Evolutionary conservation across 2,888 invertebrate species (phyloP).

Genomic region (Amphipoea lucens): DNA sequence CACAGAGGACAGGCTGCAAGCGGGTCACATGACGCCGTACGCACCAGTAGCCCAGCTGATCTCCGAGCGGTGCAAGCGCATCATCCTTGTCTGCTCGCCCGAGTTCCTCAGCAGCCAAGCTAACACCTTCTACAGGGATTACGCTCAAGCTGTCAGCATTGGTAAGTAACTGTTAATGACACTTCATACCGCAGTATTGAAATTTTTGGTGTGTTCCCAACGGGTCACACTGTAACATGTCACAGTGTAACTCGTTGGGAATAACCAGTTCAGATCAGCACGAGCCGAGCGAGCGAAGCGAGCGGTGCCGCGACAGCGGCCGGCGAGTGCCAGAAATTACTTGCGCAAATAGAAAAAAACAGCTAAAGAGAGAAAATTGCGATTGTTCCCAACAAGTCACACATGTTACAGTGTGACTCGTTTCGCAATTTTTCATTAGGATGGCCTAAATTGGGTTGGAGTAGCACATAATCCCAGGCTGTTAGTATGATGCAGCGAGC

Average conservation of each 20-base stretch:
- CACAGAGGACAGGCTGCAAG: slow-evolving; percentile 93
- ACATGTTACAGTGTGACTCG: no score
- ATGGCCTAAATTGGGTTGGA: not conserved
- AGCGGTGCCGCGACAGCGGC: no score
- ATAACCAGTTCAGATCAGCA: no score
- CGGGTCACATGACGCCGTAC: slow-evolving; percentile 93
- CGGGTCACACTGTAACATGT: no score
- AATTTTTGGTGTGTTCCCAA: not conserved
- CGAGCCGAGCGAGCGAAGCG: no score
- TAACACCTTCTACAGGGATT: slow-evolving; percentile 94
- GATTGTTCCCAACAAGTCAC: no score
- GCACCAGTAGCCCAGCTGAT: slow-evolving; percentile 93
- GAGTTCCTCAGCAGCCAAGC: slow-evolving; percentile 93
- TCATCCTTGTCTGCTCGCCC: slow-evolving; percentile 95
- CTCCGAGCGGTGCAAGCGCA: slow-evolving; percentile 93
- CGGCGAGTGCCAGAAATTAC: no score
- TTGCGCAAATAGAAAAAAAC: no score
- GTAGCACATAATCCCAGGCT: not conserved
- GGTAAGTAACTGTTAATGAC: slow-evolving; percentile 86
- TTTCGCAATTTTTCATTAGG: not conserved
- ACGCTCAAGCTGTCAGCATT: slow-evolving; percentile 95
- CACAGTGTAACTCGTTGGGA: no score
- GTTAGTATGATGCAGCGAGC: not conserved
- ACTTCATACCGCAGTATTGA: not conserved
- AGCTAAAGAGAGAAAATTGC: no score